Conservation (phyloP, 2,113 vertebrate genomes). For the Chionodraco myersi region DNA sequence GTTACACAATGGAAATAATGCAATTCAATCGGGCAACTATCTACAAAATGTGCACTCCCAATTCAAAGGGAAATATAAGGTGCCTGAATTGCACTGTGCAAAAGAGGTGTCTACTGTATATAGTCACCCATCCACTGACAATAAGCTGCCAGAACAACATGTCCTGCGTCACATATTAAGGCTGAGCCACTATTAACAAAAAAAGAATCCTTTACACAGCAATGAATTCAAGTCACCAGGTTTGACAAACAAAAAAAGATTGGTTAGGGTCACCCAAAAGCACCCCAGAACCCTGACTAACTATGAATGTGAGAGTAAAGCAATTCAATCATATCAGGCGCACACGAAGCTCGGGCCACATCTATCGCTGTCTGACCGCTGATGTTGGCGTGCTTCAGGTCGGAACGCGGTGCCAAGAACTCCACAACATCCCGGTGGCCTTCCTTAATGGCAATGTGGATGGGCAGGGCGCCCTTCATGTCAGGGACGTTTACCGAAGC, state of each 20-base stretch:
- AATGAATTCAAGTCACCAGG: constrained; percentile 82
- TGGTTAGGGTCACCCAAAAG: constrained; percentile 25
- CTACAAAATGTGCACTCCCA: constrained; percentile 83
- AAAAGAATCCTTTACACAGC: constrained; percentile 72
- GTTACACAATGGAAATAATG: constrained; percentile 72
- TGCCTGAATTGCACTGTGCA: constrained; percentile 85
- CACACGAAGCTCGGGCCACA: constrained; percentile 78
- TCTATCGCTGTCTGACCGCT: constrained; percentile 86
- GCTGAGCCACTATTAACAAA: constrained; percentile 65
- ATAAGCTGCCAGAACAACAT: constrained; percentile 78
- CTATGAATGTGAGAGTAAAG: constrained; percentile 73
- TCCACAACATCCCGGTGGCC: constrained; percentile 85
- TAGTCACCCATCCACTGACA: constrained; percentile 74
- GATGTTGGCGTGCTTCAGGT: constrained; percentile 84
- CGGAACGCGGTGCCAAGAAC: constrained; percentile 85
- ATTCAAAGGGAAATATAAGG: constrained; percentile 68
- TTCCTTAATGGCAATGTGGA: constrained; percentile 88
- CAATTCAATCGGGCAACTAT: constrained; percentile 76
- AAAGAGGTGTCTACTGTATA: constrained; percentile 80
- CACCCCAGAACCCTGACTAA: constrained; percentile 46
- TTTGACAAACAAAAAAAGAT: constrained; percentile 42
- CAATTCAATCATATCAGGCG: constrained; percentile 78
- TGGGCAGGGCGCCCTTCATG: constrained; percentile 84
- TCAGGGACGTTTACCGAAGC: constrained; percentile 87
- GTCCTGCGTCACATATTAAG: constrained; percentile 69